Base-by-base conservation (phyloP, 1,140 invertebrate genomes). In the Sminthurides bifidus region DNA sequence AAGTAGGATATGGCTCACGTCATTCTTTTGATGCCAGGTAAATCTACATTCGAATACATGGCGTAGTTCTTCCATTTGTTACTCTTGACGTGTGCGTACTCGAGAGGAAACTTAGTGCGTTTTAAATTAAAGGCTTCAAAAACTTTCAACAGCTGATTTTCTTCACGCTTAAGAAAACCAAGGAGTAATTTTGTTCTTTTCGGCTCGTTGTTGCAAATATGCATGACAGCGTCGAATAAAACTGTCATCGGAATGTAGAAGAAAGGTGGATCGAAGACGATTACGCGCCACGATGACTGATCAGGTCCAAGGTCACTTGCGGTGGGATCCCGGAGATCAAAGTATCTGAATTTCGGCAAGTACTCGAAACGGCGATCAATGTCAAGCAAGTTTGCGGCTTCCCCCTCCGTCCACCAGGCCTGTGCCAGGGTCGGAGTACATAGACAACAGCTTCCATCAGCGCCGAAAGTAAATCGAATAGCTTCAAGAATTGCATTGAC, bases 61-160 rank as follows among this genome's bases (percentile, higher is more conserved):
- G 58, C 58, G 41, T 63, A 63, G 30, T 63, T 63, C 33, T 15
- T 33, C 61, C 58, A 63, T 48, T 63, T 63, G 37, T 63, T 63
- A 17, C 53, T 40, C 43, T 63, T 63, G 6, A 63, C 61, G 49
- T 63, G 61, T 15, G 61, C 54, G 40, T 63, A 63, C 27, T 63
- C 58, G 23, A 63, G 41, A 17, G 50, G 26, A 52, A 63, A 63
- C 15, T 50, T 53, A 12, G 61, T 63, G 40, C 33, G 23, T 26
- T 54, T 56, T 12, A 63, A 48, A 30, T 60, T 54, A 48, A 63
- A 63, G 19, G 6, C 33, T 41, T 53, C 52, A 41, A 63, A 63
- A 15, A 31, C 24, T 41, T 60, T 45, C n/a, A 63, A 21, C 4
- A 63, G 30, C 14, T 17, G 5, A 41, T 58, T 63, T 45, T 63